phyloP scores from a whole-genome alignment of 2,797 vertebrate species.

The Sphenodon punctatus region DNA sequence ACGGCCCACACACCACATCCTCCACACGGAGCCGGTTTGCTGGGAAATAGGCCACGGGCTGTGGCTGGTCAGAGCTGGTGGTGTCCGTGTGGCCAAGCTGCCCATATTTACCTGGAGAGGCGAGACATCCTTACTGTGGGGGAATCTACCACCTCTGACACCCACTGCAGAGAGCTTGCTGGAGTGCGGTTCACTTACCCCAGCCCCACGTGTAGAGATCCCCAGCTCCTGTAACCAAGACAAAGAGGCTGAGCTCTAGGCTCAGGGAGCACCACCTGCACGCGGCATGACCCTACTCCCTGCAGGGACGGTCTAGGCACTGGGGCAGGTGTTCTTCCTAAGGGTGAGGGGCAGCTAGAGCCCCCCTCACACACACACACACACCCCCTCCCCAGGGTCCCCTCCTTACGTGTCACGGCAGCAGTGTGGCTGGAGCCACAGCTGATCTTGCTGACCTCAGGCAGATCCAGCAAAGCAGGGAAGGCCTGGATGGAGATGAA shows the following conservation, averaged over 20 bases:
- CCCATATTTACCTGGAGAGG: constrained; percentile 94
- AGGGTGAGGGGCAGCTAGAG: neutral
- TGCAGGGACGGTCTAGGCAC: neutral
- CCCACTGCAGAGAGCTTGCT: too few species aligned
- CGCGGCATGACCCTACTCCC: neutral
- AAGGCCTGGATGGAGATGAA: constrained; percentile 93
- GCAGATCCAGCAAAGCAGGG: constrained; percentile 89
- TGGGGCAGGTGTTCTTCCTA: neutral
- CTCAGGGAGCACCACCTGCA: fast-evolving
- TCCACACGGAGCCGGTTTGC: constrained; percentile 69
- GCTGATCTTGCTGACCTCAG: constrained; percentile 76
- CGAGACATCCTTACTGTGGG: too few species aligned
- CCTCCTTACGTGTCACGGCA: constrained; percentile 83
- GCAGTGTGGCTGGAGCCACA: constrained; percentile 95
- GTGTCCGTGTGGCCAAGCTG: constrained; percentile 86
- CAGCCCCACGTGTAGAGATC: constrained; percentile 97
- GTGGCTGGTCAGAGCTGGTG: constrained; percentile 81
- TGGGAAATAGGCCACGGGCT: constrained; percentile 79
- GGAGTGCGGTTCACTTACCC: too few species aligned
- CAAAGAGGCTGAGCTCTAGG: fast-evolving
- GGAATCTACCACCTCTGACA: too few species aligned
- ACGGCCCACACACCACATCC: constrained; percentile 87
- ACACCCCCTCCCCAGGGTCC: neutral
- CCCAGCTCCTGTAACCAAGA: constrained; percentile 77
- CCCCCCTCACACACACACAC: neutral